These are phyloP conservation scores for Psix sp. DNA, from an alignment of 1,140 invertebrate genomes.

Conservation along the genomic window DNA sequence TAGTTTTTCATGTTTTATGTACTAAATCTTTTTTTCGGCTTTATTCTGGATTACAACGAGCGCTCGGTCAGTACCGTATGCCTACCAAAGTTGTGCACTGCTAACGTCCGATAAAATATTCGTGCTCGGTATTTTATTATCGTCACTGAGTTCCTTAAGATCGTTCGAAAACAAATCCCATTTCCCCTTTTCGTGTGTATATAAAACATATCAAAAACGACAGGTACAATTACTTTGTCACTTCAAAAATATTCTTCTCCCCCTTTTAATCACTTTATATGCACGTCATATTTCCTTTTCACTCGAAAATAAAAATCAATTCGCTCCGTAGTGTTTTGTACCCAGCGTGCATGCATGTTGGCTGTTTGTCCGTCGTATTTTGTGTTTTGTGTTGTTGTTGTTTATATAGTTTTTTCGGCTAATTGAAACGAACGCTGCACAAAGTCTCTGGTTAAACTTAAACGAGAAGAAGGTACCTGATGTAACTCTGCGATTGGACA, in stretches of 20 bases:
- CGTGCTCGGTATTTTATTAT: conserved; percentile 42
- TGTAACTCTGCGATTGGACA: conserved; percentile 46
- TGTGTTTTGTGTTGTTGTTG: conserved; percentile 20
- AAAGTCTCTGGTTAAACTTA: conserved; percentile 28
- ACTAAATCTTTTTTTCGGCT: conserved; percentile 39
- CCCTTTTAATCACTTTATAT: conserved; percentile 1
- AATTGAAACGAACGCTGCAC: conserved; percentile 34
- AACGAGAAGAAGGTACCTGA: conserved; percentile 47
- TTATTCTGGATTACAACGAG: conserved; percentile 56
- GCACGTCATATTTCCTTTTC: not conserved
- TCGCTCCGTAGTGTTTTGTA: conserved; percentile 52
- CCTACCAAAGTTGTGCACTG: conserved; percentile 59
- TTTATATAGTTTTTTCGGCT: not conserved
- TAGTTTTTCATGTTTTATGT: conserved; percentile 68
- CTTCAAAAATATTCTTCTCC: conserved; percentile 51
- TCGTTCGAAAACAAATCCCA: conserved; percentile 46
- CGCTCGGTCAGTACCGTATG: conserved; percentile 66
- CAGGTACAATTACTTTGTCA: conserved; percentile 57
- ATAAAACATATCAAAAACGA: conserved; percentile 56
- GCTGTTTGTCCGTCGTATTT: conserved; percentile 3
- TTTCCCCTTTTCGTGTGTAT: conserved; percentile 25
- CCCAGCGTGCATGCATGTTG: conserved; percentile 24
- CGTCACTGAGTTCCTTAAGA: conserved; percentile 26
- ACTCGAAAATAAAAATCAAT: conserved; percentile 51
- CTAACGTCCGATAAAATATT: conserved; percentile 40